These are phyloP conservation scores for Oophaga sylvatica DNA, from an alignment of 2,797 vertebrate genomes.

Conservation along the genomic window DNA sequence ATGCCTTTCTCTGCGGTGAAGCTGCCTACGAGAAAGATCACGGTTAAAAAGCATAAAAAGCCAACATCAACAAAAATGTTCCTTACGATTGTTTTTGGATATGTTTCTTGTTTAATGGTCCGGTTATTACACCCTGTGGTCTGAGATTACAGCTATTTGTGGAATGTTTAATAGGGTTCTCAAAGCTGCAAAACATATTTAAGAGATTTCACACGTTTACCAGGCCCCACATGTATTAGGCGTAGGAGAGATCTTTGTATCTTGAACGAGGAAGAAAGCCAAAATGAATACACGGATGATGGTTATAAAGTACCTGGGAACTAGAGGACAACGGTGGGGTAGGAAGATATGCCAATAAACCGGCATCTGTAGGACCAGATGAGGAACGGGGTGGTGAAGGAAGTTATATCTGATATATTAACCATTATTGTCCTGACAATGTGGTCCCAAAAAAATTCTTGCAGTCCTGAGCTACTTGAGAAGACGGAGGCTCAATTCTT, in stretches of 20 bases:
- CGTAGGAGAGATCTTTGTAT: background rate
- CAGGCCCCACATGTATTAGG: constrained; percentile 35
- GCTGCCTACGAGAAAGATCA: constrained; percentile 25
- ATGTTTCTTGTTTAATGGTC: constrained; percentile 54
- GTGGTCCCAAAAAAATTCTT: background rate
- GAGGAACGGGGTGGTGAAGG: background rate
- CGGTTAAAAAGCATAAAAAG: constrained; percentile 49
- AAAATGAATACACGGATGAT: constrained; percentile 9
- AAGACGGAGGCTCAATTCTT: too few relatives aligned
- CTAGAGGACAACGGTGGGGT: background rate
- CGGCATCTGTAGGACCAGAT: background rate
- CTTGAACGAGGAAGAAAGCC: background rate
- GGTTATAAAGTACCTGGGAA: background rate
- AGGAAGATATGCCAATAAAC: background rate
- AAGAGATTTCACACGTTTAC: constrained; percentile 41
- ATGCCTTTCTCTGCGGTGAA: constrained; percentile 39
- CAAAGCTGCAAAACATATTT: constrained; percentile 46
- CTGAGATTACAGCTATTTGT: constrained; percentile 46
- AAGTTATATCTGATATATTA: background rate
- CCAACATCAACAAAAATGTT: constrained; percentile 54
- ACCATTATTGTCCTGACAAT: background rate
- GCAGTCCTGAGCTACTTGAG: too few relatives aligned
- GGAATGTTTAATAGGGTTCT: constrained; percentile 49
- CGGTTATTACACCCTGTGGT: constrained; percentile 54
- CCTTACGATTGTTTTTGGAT: constrained; percentile 53